These are phyloP conservation scores for Coelinius sp. DNA, from an alignment of 2,888 invertebrate species.

Conservation along the genomic window DNA sequence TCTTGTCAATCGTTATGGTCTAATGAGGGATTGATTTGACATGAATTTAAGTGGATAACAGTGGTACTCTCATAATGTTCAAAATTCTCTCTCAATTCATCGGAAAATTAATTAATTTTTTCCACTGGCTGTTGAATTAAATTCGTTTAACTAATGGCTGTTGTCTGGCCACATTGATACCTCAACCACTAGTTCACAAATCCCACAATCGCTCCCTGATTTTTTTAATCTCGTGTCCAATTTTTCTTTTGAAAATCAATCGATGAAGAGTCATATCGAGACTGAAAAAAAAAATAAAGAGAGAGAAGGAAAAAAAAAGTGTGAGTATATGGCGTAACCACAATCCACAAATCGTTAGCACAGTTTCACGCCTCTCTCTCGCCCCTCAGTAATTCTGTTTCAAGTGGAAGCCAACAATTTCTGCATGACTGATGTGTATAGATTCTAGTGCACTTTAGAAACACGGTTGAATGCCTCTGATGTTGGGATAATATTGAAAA, in stretches of 20 bases:
- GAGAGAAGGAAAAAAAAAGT: not conserved
- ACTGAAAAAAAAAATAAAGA: not conserved
- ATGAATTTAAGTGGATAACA: not conserved
- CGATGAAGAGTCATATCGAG: not conserved
- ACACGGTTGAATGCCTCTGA: constrained; percentile 5
- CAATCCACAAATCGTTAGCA: constrained; percentile 16
- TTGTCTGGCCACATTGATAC: not conserved
- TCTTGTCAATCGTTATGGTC: constrained; percentile 9
- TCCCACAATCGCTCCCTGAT: not conserved
- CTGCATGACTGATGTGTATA: constrained; percentile 13
- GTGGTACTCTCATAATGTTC: not conserved
- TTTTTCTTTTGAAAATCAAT: not conserved
- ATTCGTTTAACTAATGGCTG: no score
- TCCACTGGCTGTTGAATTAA: no score
- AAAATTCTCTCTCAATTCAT: no score
- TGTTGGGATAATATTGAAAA: constrained; percentile 12
- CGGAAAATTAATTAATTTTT: not conserved
- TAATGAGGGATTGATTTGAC: constrained; percentile 8
- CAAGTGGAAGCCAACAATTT: constrained; percentile 27
- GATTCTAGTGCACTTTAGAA: constrained; percentile 1
- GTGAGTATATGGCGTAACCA: constrained; percentile 1
- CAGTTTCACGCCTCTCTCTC: not conserved
- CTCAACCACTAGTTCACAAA: not conserved
- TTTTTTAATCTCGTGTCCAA: not conserved
- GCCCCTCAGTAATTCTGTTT: constrained; percentile 5